These are phyloP conservation scores for Coenonympha glycerion DNA, from an alignment of 2,888 invertebrate genomes.

Conservation along the genomic window DNA sequence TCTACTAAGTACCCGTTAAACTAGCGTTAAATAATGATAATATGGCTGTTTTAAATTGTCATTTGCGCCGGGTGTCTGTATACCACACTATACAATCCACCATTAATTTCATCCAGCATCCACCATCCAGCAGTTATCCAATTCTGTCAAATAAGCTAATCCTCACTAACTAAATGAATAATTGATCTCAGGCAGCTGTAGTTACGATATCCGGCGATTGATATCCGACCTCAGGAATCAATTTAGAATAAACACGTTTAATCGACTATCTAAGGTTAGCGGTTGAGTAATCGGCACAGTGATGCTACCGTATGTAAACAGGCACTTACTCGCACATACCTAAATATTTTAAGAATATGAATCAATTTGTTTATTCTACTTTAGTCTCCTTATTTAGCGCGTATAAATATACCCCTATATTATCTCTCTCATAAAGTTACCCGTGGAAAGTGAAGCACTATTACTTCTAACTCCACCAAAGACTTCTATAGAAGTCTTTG, in stretches of 20 bases:
- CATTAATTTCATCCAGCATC: too few relatives aligned
- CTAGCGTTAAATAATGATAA: too few relatives aligned
- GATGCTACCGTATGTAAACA: background rate
- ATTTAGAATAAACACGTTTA: constrained; percentile 1
- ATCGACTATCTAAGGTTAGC: constrained; percentile 1
- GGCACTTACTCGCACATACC: too few relatives aligned
- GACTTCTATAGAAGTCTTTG: too few relatives aligned
- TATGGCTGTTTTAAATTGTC: too few relatives aligned
- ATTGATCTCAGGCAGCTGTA: background rate
- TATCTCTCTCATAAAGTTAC: too few relatives aligned
- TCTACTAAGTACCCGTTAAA: too few relatives aligned
- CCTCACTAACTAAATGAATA: background rate
- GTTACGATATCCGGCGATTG: background rate
- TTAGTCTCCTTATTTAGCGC: background rate
- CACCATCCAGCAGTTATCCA: background rate
- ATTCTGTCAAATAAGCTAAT: background rate
- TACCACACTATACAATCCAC: too few relatives aligned
- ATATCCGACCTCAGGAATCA: background rate
- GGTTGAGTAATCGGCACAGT: background rate
- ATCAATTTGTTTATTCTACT: background rate
- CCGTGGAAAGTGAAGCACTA: too few relatives aligned
- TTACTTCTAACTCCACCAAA: too few relatives aligned
- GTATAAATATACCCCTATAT: too few relatives aligned
- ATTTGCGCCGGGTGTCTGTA: too few relatives aligned
- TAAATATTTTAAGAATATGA: background rate